phyloP scores from a whole-genome alignment of 2,888 invertebrate species.

The Synergus umbraculus region DNA sequence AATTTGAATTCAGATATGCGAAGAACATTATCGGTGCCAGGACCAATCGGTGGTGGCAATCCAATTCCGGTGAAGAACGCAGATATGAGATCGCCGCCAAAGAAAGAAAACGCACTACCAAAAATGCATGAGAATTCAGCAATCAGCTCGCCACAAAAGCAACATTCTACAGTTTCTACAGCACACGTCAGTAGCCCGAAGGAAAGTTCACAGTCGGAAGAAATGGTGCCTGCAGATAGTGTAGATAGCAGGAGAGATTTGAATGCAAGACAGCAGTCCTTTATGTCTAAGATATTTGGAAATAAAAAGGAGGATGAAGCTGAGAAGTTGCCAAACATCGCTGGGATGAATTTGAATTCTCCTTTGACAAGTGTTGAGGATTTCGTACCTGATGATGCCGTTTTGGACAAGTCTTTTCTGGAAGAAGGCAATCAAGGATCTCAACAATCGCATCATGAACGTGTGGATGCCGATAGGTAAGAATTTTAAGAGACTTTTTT shows the following conservation, averaged over 20 bases:
- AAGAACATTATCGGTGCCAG: slow-evolving; percentile 68
- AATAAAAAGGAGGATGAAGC: slow-evolving; percentile 72
- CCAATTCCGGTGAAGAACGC: slow-evolving; percentile 74
- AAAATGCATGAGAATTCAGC: slow-evolving; percentile 55
- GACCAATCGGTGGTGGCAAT: slow-evolving; percentile 74
- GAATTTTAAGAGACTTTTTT: slow-evolving; percentile 32
- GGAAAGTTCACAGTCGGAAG: slow-evolving; percentile 46
- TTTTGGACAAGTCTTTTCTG: slow-evolving; percentile 86
- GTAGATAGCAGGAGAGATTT: slow-evolving; percentile 62
- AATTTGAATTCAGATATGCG: slow-evolving; percentile 57
- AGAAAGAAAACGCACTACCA: slow-evolving; percentile 60
- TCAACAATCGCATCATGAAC: slow-evolving; percentile 74
- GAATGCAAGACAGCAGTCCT: slow-evolving; percentile 62
- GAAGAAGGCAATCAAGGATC: slow-evolving; percentile 81
- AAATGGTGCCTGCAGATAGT: slow-evolving; percentile 45
- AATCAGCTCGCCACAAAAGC: slow-evolving; percentile 49
- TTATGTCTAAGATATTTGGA: slow-evolving; percentile 72
- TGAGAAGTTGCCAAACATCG: slow-evolving; percentile 61
- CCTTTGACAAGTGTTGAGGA: slow-evolving; percentile 82
- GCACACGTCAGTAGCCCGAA: slow-evolving; percentile 4
- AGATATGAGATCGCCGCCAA: slow-evolving; percentile 65
- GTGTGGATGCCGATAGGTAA: slow-evolving; percentile 80
- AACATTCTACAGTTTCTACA: slow-evolving; percentile 27
- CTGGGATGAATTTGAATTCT: slow-evolving; percentile 52
- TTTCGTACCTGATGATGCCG: slow-evolving; percentile 86